These are phyloP conservation scores for Penaeus japonicus DNA, from an alignment of 1,140 invertebrate genomes.

Conservation along the genomic window DNA sequence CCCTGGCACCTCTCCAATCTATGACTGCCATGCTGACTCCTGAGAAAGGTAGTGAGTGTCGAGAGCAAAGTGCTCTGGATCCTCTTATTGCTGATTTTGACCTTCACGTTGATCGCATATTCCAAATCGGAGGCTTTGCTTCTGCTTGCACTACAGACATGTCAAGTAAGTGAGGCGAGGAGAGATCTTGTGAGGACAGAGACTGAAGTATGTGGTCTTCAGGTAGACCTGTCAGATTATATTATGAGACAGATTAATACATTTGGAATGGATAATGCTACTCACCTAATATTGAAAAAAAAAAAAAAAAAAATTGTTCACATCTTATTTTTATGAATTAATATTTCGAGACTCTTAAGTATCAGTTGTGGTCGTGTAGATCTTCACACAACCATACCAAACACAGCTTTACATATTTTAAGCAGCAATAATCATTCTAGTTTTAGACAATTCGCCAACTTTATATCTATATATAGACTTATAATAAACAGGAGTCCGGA, in stretches of 20 bases:
- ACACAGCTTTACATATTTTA: background rate
- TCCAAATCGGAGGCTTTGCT: conserved; percentile 22
- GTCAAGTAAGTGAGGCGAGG: background rate
- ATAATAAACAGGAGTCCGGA: background rate
- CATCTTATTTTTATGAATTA: too few relatives aligned
- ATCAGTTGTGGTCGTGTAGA: too few relatives aligned
- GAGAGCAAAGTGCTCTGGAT: background rate
- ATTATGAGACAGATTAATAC: background rate
- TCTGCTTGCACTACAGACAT: conserved; percentile 10
- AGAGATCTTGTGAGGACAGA: background rate
- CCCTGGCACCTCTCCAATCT: background rate
- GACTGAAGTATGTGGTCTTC: background rate
- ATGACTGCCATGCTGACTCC: background rate
- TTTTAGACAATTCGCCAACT: background rate
- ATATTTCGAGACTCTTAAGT: too few relatives aligned
- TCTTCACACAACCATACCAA: too few relatives aligned
- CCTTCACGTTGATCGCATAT: conserved; percentile 26
- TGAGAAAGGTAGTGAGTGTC: background rate
- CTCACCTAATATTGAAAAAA: too few relatives aligned
- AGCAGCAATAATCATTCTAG: background rate
- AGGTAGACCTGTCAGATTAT: background rate
- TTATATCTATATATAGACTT: background rate
- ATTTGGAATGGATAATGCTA: too few relatives aligned
- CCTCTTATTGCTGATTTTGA: conserved; percentile 19
- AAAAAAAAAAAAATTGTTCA: too few relatives aligned